Percentiles rank a stretch among this genome's conserved stretches.
These are phyloP conservation scores for Andricus curvator DNA, from an alignment of 2,888 invertebrate species.

Conservation along the genomic window DNA sequence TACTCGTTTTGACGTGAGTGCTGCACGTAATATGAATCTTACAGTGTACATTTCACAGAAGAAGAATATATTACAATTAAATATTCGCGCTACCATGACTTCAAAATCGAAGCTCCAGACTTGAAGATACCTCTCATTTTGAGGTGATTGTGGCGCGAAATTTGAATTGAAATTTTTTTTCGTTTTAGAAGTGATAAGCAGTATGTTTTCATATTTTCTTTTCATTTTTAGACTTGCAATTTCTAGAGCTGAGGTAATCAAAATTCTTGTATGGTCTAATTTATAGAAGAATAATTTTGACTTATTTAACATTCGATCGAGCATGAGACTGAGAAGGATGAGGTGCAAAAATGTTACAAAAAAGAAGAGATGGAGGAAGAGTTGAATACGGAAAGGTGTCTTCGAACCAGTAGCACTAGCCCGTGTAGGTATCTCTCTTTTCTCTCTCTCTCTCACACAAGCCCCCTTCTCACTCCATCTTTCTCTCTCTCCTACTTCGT, in stretches of 20 bases:
- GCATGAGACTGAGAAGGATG: background rate
- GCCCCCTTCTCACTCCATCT: constrained; percentile 49
- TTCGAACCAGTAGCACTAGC: constrained; percentile 29
- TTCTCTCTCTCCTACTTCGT: constrained; percentile 44
- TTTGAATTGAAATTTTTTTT: too few species aligned
- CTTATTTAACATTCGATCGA: background rate
- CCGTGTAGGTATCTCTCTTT: constrained; percentile 29
- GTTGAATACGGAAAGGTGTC: constrained; percentile 34
- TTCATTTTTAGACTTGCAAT: too few species aligned
- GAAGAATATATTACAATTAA: too few species aligned
- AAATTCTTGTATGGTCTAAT: too few species aligned
- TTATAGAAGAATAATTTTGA: background rate
- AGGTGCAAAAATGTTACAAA: background rate
- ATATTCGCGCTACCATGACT: too few species aligned
- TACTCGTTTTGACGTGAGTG: too few species aligned
- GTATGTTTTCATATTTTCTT: too few species aligned
- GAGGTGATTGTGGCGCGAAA: background rate
- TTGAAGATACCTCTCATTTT: background rate
- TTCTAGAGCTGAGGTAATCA: too few species aligned
- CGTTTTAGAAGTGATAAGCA: too few species aligned
- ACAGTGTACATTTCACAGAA: too few species aligned
- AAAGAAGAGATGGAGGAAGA: background rate
- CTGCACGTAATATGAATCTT: too few species aligned
- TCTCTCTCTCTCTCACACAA: constrained; percentile 54
- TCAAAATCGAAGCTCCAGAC: too few species aligned